These are phyloP conservation scores for Lethrus apterus DNA, from an alignment of 1,140 invertebrate genomes.

Conservation along the genomic window DNA sequence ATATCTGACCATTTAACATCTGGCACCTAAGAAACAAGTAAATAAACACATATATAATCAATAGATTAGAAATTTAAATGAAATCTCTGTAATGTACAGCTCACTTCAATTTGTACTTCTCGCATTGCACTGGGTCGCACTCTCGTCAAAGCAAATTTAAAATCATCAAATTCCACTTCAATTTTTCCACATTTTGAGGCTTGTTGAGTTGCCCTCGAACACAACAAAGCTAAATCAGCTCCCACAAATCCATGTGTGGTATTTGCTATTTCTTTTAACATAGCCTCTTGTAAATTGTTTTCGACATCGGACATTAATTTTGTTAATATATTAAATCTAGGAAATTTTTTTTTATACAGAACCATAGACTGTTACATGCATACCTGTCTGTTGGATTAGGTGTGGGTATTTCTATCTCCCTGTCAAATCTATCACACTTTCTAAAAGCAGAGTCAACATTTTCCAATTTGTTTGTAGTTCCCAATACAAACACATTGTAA, in stretches of 20 bases:
- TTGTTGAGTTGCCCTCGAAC: constrained; percentile 59
- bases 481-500: constrained; percentile 58
- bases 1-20: constrained; percentile 89
- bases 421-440: constrained; percentile 70
- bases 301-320: constrained; percentile 51
- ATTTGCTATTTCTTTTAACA: constrained; percentile 57
- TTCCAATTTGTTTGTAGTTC: constrained; percentile 65
- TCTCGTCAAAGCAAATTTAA: constrained; percentile 56
- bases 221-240: constrained; percentile 71
- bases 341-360: neutral
- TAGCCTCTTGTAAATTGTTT: constrained; percentile 48
- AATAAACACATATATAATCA: neutral
- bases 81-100: too few relatives aligned
- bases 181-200: constrained; percentile 41
- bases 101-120: constrained; percentile 72
- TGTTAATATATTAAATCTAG: constrained; percentile 52
- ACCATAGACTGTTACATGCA: neutral
- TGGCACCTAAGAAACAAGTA: constrained; percentile 46
- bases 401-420: constrained; percentile 78
- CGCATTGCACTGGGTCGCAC: constrained; percentile 86
- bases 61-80: neutral
- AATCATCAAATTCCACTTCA: constrained; percentile 43
- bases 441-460: constrained; percentile 63
- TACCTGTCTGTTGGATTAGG: constrained; percentile 60
- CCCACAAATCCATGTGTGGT: constrained; percentile 83